Base-by-base conservation (phyloP, 2,888 invertebrate species). In the Hemithea aestivaria region DNA sequence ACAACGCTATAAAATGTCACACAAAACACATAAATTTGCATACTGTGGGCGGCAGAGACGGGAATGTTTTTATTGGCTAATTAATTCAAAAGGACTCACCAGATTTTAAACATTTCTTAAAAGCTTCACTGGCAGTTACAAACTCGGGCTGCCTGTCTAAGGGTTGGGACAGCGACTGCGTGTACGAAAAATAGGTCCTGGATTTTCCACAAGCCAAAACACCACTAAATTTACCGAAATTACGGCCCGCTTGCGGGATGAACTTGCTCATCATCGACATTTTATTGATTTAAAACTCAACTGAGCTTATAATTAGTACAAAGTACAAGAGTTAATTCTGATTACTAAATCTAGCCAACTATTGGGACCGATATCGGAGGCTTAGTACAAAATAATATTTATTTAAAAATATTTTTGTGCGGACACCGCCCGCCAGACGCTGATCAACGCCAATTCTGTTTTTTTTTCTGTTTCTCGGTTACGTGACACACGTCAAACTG, bases 131-230 rank as follows among this genome's bases (percentile, higher is more conserved):
- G 0, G 94, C 91, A 4, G 90, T 85, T 9, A 92, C 87, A 84
- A 89, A 91, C 73, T 91, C 91, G 0, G 96, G 95, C 46, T 91
- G 90, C 49, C 91, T 89, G 20, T 91, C 89, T 53, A 94, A 79
- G 7, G 95, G 94, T 80, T 95, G 94, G 23, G 95, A 90, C 26
- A 96, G 90, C 71, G 96, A 95, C 48, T 91, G 91, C 10, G 92
- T 91, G 65, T 96, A 95, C 0, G 95, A 92, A 69, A 92, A 94
- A 77, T 91, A 95, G 38, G 71, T 90, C 62, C 91, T 89, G 41
- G 68, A 58, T 56, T 77, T 78, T 8, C 62, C 61, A 58, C 56
- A 59, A 40, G 61, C 62, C 41, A 82, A 53, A 45, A 74, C 73
- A 38, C 73, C 70, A 58, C 71, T 66, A 36, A 84, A 47, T 59